These are phyloP conservation scores for Bombyx mandarina DNA, from an alignment of 1,140 invertebrate genomes.

Conservation along the genomic window DNA sequence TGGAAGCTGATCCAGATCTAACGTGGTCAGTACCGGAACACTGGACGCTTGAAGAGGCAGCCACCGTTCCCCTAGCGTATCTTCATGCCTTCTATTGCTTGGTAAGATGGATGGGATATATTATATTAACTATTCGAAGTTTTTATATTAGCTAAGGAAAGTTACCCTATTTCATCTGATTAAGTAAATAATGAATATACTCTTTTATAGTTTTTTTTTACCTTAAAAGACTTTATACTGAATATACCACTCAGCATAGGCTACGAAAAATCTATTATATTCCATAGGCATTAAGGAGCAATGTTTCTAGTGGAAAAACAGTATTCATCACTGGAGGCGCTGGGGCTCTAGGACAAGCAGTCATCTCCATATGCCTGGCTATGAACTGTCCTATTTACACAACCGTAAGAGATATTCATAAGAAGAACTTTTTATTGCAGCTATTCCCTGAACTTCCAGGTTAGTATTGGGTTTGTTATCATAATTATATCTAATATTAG, in stretches of 20 bases:
- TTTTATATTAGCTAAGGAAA: not conserved
- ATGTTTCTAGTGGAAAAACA: slow-evolving; percentile 56
- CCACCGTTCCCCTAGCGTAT: slow-evolving; percentile 76
- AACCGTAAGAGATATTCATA: slow-evolving; percentile 58
- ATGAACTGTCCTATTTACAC: slow-evolving; percentile 71
- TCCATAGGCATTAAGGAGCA: slow-evolving; percentile 17
- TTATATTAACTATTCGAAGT: not conserved
- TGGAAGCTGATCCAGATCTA: slow-evolving; percentile 36
- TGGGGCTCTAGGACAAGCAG: slow-evolving; percentile 82
- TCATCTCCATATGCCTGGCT: slow-evolving; percentile 71
- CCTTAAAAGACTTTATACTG: not conserved
- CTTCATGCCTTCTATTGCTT: slow-evolving; percentile 69
- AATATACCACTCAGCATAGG: not conserved
- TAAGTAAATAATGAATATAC: not conserved
- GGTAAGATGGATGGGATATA: slow-evolving; percentile 15
- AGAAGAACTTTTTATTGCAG: slow-evolving; percentile 43
- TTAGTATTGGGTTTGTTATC: not conserved
- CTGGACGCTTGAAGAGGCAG: slow-evolving; percentile 83
- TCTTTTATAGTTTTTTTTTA: slow-evolving; percentile 4
- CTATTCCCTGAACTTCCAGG: slow-evolving; percentile 29
- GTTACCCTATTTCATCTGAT: no score
- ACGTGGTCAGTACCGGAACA: slow-evolving; percentile 79
- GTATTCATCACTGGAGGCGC: slow-evolving; percentile 82
- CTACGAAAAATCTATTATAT: not conserved
- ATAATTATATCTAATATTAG: no score